Conservation (phyloP, 2,888 invertebrate genomes). For the Quadroppia sp. region DNA sequence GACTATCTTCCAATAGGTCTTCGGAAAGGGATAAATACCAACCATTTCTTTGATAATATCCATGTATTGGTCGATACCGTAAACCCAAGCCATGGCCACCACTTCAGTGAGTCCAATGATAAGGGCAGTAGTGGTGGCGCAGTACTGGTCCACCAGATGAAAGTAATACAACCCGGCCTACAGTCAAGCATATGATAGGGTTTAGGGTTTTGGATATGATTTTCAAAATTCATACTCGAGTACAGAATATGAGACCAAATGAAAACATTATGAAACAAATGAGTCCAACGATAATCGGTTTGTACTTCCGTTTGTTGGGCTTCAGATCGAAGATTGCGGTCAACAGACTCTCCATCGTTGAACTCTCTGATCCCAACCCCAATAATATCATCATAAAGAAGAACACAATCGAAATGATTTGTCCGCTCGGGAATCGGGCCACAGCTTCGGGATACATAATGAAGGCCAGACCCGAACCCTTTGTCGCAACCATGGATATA, state of each 20-base stretch:
- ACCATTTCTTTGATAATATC: slow-evolving; percentile 59
- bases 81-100: slow-evolving; percentile 64
- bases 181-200: slow-evolving; percentile 50
- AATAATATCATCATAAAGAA: slow-evolving; percentile 72
- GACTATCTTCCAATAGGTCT: slow-evolving; percentile 66
- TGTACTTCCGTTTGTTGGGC: slow-evolving; percentile 51
- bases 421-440: slow-evolving; percentile 69
- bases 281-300: background rate
- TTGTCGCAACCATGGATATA: slow-evolving; percentile 62
- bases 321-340: slow-evolving; percentile 57
- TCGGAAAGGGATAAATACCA: slow-evolving; percentile 60
- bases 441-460: slow-evolving; percentile 73
- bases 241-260: slow-evolving; percentile 66
- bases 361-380: slow-evolving; percentile 61
- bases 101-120: slow-evolving; percentile 67
- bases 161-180: slow-evolving; percentile 67
- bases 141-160: slow-evolving; percentile 70
- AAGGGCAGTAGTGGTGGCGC: slow-evolving; percentile 70
- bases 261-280: slow-evolving; percentile 63
- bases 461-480: slow-evolving; percentile 51
- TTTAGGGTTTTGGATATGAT: no score
- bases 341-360: slow-evolving; percentile 57
- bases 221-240: slow-evolving; percentile 36
- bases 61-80: slow-evolving; percentile 58
- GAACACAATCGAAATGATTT: slow-evolving; percentile 74